Evolutionary conservation across 2,797 vertebrate species (phyloP).

Genomic region (Lophius americanus): DNA sequence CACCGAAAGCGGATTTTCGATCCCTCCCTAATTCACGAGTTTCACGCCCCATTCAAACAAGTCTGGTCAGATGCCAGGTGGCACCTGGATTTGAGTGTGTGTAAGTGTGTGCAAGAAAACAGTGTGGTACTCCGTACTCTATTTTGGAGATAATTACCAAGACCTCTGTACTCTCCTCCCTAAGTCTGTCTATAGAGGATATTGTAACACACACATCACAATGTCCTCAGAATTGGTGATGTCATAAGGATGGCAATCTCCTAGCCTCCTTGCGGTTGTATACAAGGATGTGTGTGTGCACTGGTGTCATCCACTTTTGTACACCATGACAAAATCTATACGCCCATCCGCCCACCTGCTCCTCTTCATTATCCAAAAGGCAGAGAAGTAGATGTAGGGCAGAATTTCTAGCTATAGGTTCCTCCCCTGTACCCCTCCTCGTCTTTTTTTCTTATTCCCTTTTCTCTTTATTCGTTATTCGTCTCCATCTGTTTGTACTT

Average conservation of each 20-base stretch:
- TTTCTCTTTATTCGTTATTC: constrained; percentile 17
- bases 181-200: constrained; percentile 40
- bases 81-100: no score
- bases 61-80: no score
- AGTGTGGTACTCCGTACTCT: constrained; percentile 42
- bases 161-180: constrained; percentile 37
- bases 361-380: constrained; percentile 62
- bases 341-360: constrained; percentile 67
- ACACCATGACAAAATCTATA: constrained; percentile 68
- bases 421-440: constrained; percentile 11
- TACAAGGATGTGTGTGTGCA: constrained; percentile 12
- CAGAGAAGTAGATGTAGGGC: constrained; percentile 51
- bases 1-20: no score
- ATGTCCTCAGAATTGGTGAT: constrained; percentile 37
- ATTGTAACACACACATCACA: constrained; percentile 6
- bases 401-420: constrained; percentile 35
- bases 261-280: constrained; percentile 18
- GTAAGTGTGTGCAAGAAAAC: constrained; percentile 1
- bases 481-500: constrained; percentile 46
- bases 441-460: constrained; percentile 8
- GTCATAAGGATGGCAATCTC: constrained; percentile 39
- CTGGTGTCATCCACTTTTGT: background rate
- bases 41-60: no score
- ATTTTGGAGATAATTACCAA: constrained; percentile 59
- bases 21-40: no score